Evolutionary conservation across 2,888 invertebrate genomes (phyloP), one percentile per base, ranked within the genome.

Genomic region (Limenitis camilla): DNA sequence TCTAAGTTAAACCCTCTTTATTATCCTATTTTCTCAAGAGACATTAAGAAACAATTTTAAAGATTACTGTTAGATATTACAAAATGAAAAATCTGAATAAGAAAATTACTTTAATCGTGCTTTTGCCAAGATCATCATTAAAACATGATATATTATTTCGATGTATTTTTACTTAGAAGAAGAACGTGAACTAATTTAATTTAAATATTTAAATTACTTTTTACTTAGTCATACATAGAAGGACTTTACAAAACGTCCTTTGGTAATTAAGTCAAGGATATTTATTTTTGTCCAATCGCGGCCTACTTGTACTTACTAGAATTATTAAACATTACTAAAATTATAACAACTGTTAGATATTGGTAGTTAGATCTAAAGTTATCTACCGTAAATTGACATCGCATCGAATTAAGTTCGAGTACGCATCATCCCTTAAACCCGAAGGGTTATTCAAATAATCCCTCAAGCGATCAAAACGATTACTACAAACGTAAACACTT

Each of bases 391-490:
- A 42, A 42, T 35, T 40, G 33, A 40, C 32, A 49, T 19, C 27
- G 40, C 32, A 52, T 35, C 39, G 35, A 45, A 50, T 52, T 49
- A 33, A 52, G 45, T 33, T 52, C 41, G 40, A 48, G 31, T 48
- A 11, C 28, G 45, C 49, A 53, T 66, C 66, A 70, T 65, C 67
- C 68, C 64, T 49, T 49, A 56, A 66, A 63, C 58, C 62, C 61
- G 59, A 63, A 46, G 64, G 68, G 65, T 64, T 71, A 72, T 68
- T 67, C 65, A 70, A 68, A 72, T 65, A 64, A 69, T 63, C 66
- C 63, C 62, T 64, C 55, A 33, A 46, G 48, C 53, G 43, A 62
- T 59, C 61, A 61, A 61, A 67, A 65, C 61, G 62, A 65, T 61
- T 65, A 63, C 53, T 50, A 56, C 48, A 31, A 35, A 45, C 54